These are phyloP conservation scores for Epizoanthus fatuus DNA, from an alignment of 92 coral and sea anemone species.

Conservation along the genomic window DNA sequence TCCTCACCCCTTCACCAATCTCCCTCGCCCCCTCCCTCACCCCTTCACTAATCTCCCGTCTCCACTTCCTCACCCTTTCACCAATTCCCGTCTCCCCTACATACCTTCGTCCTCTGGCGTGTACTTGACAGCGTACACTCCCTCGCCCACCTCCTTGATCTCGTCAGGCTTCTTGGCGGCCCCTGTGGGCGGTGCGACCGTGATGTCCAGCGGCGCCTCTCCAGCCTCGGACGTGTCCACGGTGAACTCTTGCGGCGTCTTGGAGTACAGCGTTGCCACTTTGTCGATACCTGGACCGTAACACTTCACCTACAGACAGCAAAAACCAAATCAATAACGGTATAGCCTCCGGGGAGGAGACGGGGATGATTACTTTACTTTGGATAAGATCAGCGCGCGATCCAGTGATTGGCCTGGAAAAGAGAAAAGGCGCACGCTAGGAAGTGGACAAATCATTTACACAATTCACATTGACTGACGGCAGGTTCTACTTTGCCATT, in stretches of 20 bases:
- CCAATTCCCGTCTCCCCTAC: neutral
- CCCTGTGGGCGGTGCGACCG: conserved; percentile 88
- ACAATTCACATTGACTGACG: too few relatives aligned
- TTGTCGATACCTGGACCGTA: conserved; percentile 97
- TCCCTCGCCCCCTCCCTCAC: too few relatives aligned
- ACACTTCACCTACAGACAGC: conserved; percentile 77
- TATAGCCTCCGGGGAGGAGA: too few relatives aligned
- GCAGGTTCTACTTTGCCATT: too few relatives aligned
- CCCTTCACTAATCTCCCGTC: neutral
- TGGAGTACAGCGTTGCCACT: conserved; percentile 83
- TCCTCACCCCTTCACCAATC: too few relatives aligned
- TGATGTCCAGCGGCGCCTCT: conserved; percentile 93
- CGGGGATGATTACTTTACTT: too few relatives aligned
- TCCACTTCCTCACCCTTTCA: neutral
- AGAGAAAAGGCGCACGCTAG: too few relatives aligned
- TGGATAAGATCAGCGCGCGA: too few relatives aligned
- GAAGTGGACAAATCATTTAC: too few relatives aligned
- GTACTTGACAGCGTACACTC: conserved; percentile 88
- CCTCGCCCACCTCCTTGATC: conserved; percentile 73
- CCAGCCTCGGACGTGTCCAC: conserved; percentile 98
- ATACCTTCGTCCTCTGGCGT: conserved; percentile 93
- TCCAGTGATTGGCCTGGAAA: too few relatives aligned
- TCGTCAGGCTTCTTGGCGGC: conserved; percentile 85
- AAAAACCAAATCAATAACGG: too few relatives aligned
- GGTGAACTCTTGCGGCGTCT: conserved; percentile 89